Conservation (phyloP, 2,797 vertebrate genomes). For the Ctenosaura bakeri region DNA sequence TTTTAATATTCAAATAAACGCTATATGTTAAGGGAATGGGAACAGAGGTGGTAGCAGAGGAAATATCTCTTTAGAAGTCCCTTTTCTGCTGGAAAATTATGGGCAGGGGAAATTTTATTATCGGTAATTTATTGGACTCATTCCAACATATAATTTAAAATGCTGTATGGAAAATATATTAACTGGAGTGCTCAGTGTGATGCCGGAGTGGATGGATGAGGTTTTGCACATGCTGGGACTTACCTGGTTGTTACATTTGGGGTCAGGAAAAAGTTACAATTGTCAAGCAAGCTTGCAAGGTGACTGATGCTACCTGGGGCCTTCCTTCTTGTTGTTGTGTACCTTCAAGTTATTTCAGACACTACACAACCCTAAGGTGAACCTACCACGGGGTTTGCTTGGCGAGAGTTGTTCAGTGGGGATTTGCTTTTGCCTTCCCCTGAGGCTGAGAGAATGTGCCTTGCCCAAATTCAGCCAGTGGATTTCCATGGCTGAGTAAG, state of each 20-base stretch:
- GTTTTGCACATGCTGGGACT: neutral
- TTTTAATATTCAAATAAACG: conserved; percentile 93
- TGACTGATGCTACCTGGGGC: neutral
- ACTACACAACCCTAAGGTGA: no score
- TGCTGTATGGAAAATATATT: conserved; percentile 82
- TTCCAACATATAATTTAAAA: conserved; percentile 84
- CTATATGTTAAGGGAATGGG: conserved; percentile 79
- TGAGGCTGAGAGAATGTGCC: no score
- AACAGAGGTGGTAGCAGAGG: conserved; percentile 78
- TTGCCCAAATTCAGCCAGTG: no score
- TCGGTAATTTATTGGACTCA: conserved; percentile 86
- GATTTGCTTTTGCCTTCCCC: no score
- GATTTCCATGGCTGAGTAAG: no score
- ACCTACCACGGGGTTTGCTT: no score
- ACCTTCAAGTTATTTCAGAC: no score
- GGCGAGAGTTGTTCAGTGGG: no score
- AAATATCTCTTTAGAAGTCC: conserved; percentile 83
- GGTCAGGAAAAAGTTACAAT: neutral
- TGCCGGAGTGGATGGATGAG: neutral
- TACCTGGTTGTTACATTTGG: neutral
- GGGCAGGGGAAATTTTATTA: conserved; percentile 80
- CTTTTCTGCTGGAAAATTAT: conserved; percentile 82
- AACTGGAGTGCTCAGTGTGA: conserved; percentile 70
- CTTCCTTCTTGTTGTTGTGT: no score
- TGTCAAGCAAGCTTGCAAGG: no score